Evolutionary conservation across 2,888 invertebrate genomes (phyloP).

Genomic region (Rhopalosiphum nymphaeae): DNA sequence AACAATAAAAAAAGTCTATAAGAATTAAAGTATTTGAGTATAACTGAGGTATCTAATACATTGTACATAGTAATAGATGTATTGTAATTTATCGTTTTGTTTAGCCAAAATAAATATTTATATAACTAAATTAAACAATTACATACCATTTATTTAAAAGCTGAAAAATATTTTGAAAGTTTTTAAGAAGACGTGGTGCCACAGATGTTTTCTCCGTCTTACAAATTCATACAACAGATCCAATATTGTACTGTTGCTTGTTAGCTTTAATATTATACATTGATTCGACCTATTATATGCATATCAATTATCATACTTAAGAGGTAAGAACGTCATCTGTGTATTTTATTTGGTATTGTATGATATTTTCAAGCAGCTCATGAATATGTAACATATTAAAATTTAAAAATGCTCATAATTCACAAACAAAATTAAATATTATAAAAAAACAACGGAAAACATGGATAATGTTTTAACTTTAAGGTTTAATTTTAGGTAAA

Average conservation of each 20-base stretch:
- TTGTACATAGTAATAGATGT: neutral
- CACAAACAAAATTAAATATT: neutral
- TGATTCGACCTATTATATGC: neutral
- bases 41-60: neutral
- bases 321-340: neutral
- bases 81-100: neutral
- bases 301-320: neutral
- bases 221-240: neutral
- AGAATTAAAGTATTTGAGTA: neutral
- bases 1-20: neutral
- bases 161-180: neutral
- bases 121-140: neutral
- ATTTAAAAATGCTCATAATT: neutral
- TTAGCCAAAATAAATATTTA: neutral
- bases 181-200: neutral
- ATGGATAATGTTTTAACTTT: neutral
- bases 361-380: neutral
- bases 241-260: neutral
- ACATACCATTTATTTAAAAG: neutral
- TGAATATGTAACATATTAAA: neutral
- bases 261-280: neutral
- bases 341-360: neutral
- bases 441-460: neutral
- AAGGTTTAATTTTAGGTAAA: neutral
- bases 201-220: neutral